Evolutionary conservation across 2,888 invertebrate genomes (phyloP).

Genomic region (Nymphalis urticae): DNA sequence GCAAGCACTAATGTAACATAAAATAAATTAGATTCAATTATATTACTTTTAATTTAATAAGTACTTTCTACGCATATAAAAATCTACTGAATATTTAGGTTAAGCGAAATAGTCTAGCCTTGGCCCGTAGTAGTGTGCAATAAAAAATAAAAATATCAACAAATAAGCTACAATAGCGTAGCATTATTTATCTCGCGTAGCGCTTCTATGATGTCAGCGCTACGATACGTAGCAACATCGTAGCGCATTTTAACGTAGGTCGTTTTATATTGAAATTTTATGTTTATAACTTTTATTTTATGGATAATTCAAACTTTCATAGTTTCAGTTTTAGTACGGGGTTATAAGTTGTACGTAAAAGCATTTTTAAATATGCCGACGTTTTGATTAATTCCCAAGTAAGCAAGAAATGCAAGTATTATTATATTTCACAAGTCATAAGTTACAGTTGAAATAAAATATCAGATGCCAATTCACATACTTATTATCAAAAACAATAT

Average conservation of each 20-base stretch:
- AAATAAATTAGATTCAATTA: too few relatives aligned
- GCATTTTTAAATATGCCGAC: neutral
- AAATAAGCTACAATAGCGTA: slow-evolving; percentile 21
- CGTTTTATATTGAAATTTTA: slow-evolving; percentile 34
- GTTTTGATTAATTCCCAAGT: neutral
- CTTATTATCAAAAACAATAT: too few relatives aligned
- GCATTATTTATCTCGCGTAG: slow-evolving; percentile 21
- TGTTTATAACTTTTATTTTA: slow-evolving; percentile 24
- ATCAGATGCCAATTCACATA: too few relatives aligned
- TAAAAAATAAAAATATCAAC: slow-evolving; percentile 12
- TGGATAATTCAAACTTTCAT: slow-evolving; percentile 16
- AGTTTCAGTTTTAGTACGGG: slow-evolving; percentile 2
- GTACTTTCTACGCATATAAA: neutral
- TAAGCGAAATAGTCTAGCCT: slow-evolving; percentile 12
- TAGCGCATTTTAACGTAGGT: slow-evolving; percentile 31
- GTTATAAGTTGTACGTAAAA: neutral
- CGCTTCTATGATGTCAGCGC: slow-evolving; percentile 22
- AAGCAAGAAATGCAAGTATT: too few relatives aligned
- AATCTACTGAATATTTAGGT: neutral
- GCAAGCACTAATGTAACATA: too few relatives aligned
- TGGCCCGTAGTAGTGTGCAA: slow-evolving; percentile 11
- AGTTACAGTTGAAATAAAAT: too few relatives aligned
- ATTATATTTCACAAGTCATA: too few relatives aligned
- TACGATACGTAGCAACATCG: slow-evolving; percentile 31
- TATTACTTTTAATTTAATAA: too few relatives aligned